Conservation (phyloP, 2,797 vertebrate genomes). For the Hemitrygon akajei region DNA sequence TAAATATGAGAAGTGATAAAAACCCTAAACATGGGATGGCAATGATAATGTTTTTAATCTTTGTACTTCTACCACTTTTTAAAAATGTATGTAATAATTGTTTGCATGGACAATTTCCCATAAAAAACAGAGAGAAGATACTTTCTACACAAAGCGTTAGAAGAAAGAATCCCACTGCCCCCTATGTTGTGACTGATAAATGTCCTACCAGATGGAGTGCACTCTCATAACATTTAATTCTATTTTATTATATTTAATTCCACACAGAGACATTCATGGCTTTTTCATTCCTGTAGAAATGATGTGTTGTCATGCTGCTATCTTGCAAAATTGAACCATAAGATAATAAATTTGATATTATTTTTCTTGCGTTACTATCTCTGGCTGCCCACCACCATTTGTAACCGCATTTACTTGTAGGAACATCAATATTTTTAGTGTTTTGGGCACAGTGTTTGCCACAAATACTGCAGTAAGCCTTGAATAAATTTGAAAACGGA, state of each 20-base stretch:
- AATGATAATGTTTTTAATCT: background rate
- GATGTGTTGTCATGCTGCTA: background rate
- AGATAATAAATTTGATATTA: background rate
- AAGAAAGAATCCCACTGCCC: too few relatives aligned
- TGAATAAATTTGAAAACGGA: background rate
- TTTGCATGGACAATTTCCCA: background rate
- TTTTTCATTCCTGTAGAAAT: background rate
- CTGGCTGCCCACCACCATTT: background rate
- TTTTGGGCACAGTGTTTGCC: background rate
- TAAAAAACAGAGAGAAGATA: background rate
- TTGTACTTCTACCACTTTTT: background rate
- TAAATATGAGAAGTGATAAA: constrained; percentile 22
- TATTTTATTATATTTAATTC: background rate
- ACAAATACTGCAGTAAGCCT: background rate
- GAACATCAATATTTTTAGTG: background rate
- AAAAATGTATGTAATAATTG: background rate
- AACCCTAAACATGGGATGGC: background rate
- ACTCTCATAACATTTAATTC: background rate
- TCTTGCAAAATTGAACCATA: background rate
- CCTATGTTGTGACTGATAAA: background rate
- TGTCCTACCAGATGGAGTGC: background rate
- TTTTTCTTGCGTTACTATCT: background rate
- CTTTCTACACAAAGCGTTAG: background rate
- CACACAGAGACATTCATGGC: background rate
- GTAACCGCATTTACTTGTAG: background rate